These are phyloP conservation scores for Steinernema khuongi DNA, from an alignment of 1,140 invertebrate genomes.

Conservation along the genomic window DNA sequence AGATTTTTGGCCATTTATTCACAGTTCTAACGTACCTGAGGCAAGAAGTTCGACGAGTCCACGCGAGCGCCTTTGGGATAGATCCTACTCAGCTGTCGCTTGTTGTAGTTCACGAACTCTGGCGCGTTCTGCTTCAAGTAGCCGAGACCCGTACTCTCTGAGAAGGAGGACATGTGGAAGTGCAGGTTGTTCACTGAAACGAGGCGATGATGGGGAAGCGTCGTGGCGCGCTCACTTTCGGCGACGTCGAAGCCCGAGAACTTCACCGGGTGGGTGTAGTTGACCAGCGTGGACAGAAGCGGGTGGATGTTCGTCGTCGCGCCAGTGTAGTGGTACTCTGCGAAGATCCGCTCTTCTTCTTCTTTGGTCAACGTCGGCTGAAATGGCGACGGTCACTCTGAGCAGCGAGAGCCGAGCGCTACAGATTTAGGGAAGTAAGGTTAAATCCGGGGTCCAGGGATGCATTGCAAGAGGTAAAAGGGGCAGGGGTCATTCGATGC, in stretches of 20 bases:
- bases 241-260: conserved; percentile 95
- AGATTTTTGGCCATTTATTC: not conserved
- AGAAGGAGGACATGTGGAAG: conserved; percentile 98
- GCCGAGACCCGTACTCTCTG: conserved; percentile 87
- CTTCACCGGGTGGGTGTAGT: conserved; percentile 98
- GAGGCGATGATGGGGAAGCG: not conserved
- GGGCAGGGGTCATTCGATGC: not conserved
- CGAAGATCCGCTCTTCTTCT: conserved; percentile 65
- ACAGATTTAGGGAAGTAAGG: not conserved
- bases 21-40: conserved; percentile 72
- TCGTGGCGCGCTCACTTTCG: conserved; percentile 69
- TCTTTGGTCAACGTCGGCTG: conserved; percentile 63
- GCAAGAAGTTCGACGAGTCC: conserved; percentile 99
- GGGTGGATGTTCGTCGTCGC: conserved; percentile 98
- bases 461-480: conserved; percentile 4
- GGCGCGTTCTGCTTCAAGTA: conserved; percentile 90
- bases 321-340: conserved; percentile 76
- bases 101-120: conserved; percentile 99
- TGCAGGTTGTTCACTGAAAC: conserved; percentile 81
- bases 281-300: conserved; percentile 93
- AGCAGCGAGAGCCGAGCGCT: not conserved
- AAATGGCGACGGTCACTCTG: conserved; percentile 36
- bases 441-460: not conserved
- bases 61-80: conserved; percentile 96
- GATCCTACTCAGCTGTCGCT: conserved; percentile 94